Evolutionary conservation across 2,797 vertebrate species (phyloP), one percentile per base, ranked within the genome.

Genomic region (Lagorchestes hirsutus): DNA sequence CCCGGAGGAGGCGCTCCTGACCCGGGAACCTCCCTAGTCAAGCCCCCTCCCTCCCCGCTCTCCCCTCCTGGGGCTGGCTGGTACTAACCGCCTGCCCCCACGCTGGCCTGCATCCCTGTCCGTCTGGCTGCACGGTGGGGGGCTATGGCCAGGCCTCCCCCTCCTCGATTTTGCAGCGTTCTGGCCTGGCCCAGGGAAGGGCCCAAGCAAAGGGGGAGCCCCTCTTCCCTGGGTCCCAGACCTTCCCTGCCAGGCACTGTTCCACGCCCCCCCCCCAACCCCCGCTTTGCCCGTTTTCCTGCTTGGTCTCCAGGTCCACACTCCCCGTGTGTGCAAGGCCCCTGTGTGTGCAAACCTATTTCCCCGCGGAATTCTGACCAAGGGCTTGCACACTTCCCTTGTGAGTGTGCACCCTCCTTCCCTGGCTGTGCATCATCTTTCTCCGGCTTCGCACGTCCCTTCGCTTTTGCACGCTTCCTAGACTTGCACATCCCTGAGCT

Each of bases 401-500:
- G 9, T 28, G 90, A 94, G 90, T 96, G 94, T 91, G 95, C 93
- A 94, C 91, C 91, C 95, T 94, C 95, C 94, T 91, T 91, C 95
- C 57, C 91, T 55, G 93, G 62, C 82, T 87, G 93, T 5, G 52
- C 93, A 40, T 90, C 90, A n/a, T n/a, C 94, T 90, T 74, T 46
- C 82, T 55, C 54, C 0, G 6, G 40, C 9, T 74, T 74, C 82
- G 91, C 87, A n/a, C 62, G 16, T 1, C 14, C 34, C 62, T 67
- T 52, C 52, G 5, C 52, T 1, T 57, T 55, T 92, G 93, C 92
- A 92, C 55, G 59, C 93, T 6, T 82, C 93, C 90, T 5, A 6
- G 54, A 91, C n/a, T 67, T n/a, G 34, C 34, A 14, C 59, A 1
- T 34, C 62, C 62, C 34, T 67, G 1, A 31, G 14, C 34, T 67